A percentile compares a stretch with the other conserved stretches of the same genome.
These are phyloP conservation scores for Schizopygopsis pylzovi DNA, from an alignment of 2,797 vertebrate genomes.

Conservation along the genomic window DNA sequence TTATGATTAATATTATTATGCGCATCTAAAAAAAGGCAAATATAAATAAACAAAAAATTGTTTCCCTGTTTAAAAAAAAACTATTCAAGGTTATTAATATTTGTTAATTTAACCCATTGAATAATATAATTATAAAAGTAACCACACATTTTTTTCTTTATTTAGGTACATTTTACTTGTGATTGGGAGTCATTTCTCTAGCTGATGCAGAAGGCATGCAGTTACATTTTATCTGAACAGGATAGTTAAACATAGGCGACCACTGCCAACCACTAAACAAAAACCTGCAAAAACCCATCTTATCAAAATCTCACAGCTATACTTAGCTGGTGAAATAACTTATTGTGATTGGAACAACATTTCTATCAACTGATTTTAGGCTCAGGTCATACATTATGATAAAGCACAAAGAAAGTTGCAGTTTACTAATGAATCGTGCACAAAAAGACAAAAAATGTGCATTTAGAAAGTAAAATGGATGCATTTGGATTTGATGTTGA, in stretches of 20 bases:
- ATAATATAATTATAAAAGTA: no score
- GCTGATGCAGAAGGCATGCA: constrained; percentile 9
- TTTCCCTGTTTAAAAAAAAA: neutral
- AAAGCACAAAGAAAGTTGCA: neutral
- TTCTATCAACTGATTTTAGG: neutral
- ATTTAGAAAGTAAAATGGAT: neutral
- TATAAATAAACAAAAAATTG: no score
- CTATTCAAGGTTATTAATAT: no score
- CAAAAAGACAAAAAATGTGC: neutral
- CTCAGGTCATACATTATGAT: neutral
- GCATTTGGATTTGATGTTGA: neutral
- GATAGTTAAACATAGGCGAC: neutral
- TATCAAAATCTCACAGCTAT: constrained; percentile 26
- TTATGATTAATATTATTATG: no score
- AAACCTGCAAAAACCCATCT: no score
- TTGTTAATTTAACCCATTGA: neutral
- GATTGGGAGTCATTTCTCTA: neutral
- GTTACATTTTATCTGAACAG: constrained; percentile 33
- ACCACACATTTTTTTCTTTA: no score
- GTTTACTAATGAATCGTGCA: neutral
- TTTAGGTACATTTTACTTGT: neutral
- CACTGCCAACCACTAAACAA: constrained; percentile 26
- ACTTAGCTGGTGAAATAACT: neutral
- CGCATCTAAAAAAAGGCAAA: no score
- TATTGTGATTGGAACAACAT: neutral